A percentile compares a stretch with the other conserved stretches of the same genome.
Evolutionary conservation across 2,113 vertebrate species (phyloP).

Genomic region (Haplotaxodon microlepis): DNA sequence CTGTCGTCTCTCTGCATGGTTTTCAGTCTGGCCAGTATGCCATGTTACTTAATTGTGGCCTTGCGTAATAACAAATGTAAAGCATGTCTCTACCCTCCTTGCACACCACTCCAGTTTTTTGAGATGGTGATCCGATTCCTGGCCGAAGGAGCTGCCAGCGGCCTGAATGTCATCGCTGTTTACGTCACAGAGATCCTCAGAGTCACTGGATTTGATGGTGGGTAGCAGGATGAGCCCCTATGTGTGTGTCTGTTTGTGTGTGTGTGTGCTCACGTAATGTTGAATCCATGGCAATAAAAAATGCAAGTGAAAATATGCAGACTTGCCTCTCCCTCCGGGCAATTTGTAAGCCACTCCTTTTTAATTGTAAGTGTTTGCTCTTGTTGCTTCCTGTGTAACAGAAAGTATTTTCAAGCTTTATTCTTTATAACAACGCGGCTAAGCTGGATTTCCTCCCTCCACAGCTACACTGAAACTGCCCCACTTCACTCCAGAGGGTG

Average conservation of each 20-base stretch:
- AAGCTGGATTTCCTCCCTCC: neutral
- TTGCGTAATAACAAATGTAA: neutral
- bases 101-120: conserved; percentile 44
- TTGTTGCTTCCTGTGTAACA: neutral
- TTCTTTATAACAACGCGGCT: neutral
- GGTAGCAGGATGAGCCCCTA: neutral
- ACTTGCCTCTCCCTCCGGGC: neutral
- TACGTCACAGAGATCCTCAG: conserved; percentile 71
- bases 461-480: conserved; percentile 57
- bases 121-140: conserved; percentile 64
- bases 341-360: conserved; percentile 7
- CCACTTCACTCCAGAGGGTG: conserved; percentile 69
- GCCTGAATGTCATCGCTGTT: conserved; percentile 73
- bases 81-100: neutral
- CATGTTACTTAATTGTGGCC: neutral
- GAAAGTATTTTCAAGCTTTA: neutral
- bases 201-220: conserved; percentile 68
- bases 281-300: neutral
- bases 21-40: neutral
- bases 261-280: neutral
- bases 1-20: neutral
- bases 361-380: neutral
- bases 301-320: conserved; percentile 9
- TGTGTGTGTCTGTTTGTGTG: neutral
- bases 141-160: conserved; percentile 71